Base-by-base conservation (phyloP, 2,888 invertebrate genomes). In the Ephialtes manifestator region DNA sequence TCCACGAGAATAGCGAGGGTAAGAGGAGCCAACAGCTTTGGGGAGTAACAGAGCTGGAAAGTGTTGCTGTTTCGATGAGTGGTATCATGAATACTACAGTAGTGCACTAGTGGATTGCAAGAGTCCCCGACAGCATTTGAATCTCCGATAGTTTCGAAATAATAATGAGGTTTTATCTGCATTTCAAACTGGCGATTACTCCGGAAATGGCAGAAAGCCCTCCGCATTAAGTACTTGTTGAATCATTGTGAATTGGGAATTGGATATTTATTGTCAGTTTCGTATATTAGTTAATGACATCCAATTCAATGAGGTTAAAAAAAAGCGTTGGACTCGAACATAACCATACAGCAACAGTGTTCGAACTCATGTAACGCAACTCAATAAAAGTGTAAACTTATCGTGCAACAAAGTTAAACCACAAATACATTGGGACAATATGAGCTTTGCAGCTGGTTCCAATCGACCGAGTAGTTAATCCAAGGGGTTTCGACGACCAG, bases 401-500 rank as follows among this genome's bases (percentile, higher is more conserved):
- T 7, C n/a, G 28, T 4, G 10, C 58, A 4, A 11, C 58, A 28
- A 58, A 58, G 58, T 58, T 28, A 15, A 55, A 15, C 58, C 58
- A 28, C 58, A 28, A 28, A 28, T 10, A 39, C 63, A 31, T 74
- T 48, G 46, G 48, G 43, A 31, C n/a, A 7, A 13, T 60, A n/a
- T 35, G 28, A 67, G 67, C 43, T 46, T 67, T 31, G 77, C 72
- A 72, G 67, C 58, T 77, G 82, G n/a, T 53, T 55, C 58, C 65
- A 43, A 78, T 58, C 68, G 72, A 60, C 35, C 51, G 31, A 60
- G 46, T 43, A 72, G 70, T 35, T 63, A 63, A 83, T 79, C 79
- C 74, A 68, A 39, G 28, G 63, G 60, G 55, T 55, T 68, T 46
- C 68, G 24, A 48, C 68, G 20, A 28, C 67, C 48, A 58, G 74